Evolutionary conservation across 1,140 invertebrate species (phyloP), one percentile per base, ranked within the genome.

Genomic region (Cotesia glomerata): DNA sequence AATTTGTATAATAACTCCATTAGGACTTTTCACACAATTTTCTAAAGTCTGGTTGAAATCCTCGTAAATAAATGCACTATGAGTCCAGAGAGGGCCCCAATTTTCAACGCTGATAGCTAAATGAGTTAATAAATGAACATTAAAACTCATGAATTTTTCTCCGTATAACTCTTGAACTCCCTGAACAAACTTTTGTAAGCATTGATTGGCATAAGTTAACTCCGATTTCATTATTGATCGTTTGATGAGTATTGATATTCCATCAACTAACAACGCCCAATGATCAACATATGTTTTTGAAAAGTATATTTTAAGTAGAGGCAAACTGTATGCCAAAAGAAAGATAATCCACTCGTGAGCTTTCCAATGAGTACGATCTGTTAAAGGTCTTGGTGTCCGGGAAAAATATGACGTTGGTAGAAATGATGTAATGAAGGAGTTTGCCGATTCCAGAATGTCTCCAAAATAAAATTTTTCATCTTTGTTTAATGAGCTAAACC

Each of bases 291-390:
- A 79, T 76, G 73, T 76, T 14, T 4, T 8, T 3, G 71, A 67
- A 18, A 77, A 49, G 11, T 70, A 11, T 67, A 26, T 49, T 71
- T 75, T 74, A 1, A 81, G 52, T 14, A 68, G 74, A 5, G 75
- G 67, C 5, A 79, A 36, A 61, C 76, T 77, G 71, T 80, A 78
- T 58, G 61, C 78, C 16, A 82, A 65, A 1, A 81, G 67, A 65
- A 74, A 83, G 0, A 61, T 68, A 8, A 71, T 63, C 69, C 74
- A 83, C 65, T 83, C 81, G 59, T 82, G 77, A 26, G 80, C 80
- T 73, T 82, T 82, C 79, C 76, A 82, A 75, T 74, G 56, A 14
- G n/a, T 66, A 11, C 78, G 26, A 51, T 80, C 77, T 9, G 63
- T 62, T 34, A 81, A 74, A 39, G 32, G 52, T 62, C 79, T 36